Evolutionary conservation across 2,113 vertebrate genomes (phyloP).

Genomic region (Phylloscopus trochilus): DNA sequence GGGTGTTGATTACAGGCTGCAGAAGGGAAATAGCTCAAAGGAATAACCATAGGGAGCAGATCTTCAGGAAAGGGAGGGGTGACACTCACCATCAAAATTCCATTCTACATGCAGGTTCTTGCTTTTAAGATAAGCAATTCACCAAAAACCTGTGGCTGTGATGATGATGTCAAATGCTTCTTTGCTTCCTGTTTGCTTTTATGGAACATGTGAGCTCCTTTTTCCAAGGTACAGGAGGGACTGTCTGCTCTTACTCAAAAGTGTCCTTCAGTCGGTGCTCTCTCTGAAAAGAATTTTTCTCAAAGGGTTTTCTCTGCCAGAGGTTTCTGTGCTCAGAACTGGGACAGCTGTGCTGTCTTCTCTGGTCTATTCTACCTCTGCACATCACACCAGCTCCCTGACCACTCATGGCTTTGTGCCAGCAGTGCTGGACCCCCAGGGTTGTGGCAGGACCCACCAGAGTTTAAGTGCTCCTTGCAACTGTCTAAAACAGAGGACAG

Average conservation of each 20-base stretch:
- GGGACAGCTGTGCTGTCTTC: neutral
- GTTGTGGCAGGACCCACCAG: neutral
- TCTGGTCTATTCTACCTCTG: neutral
- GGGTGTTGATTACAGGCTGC: neutral
- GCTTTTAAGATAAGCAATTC: neutral
- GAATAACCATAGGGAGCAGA: neutral
- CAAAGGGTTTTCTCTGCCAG: neutral
- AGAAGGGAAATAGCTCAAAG: neutral
- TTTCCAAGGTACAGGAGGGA: neutral
- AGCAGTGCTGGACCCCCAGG: accelerated
- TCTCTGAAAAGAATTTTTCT: neutral
- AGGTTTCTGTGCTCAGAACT: neutral
- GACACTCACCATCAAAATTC: neutral
- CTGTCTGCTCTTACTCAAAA: neutral
- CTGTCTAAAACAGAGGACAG: neutral
- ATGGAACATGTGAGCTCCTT: neutral
- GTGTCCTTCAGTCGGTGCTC: neutral
- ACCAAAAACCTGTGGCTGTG: neutral
- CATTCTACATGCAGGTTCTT: neutral
- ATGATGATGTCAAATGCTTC: neutral
- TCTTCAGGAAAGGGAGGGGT: neutral
- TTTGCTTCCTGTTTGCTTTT: neutral
- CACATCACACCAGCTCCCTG: neutral
- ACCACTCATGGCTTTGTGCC: neutral
- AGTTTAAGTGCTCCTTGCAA: neutral